Conservation (phyloP, 2,888 invertebrate species). For the Sphaerophoria taeniata region DNA sequence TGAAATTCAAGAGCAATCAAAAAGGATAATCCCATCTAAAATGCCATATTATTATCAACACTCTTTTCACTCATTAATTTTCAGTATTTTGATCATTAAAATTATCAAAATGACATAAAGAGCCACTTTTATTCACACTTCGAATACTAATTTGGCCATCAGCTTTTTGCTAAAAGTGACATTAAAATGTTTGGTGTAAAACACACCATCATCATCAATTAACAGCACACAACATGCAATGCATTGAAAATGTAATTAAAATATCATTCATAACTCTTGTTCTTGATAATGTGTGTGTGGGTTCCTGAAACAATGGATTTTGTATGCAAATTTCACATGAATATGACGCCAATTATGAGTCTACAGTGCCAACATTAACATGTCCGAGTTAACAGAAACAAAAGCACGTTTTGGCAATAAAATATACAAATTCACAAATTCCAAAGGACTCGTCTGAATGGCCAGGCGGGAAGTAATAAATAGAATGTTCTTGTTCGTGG, state of each 20-base stretch:
- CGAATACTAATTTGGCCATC: conserved; percentile 35
- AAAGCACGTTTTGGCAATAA: conserved; percentile 66
- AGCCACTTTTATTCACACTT: conserved; percentile 26
- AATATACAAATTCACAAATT: conserved; percentile 61
- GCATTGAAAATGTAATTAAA: conserved; percentile 53
- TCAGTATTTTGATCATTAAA: conserved; percentile 43
- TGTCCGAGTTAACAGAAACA: conserved; percentile 20
- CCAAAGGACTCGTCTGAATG: conserved; percentile 40
- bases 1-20: no score
- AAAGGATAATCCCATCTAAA: not conserved
- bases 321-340: conserved; percentile 53
- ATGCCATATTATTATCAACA: not conserved
- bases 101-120: conserved; percentile 47
- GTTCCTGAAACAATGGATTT: conserved; percentile 1
- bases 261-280: conserved; percentile 42
- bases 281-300: not conserved
- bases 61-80: conserved; percentile 6
- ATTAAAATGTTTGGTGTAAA: conserved; percentile 2
- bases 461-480: conserved; percentile 79
- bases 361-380: not conserved
- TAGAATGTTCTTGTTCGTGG: conserved; percentile 81
- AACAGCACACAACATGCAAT: conserved; percentile 32
- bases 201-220: conserved; percentile 37
- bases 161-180: not conserved
- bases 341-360: conserved; percentile 61